phyloP scores from a whole-genome alignment of 2,113 vertebrate genomes.

The Paradisaea rubra region DNA sequence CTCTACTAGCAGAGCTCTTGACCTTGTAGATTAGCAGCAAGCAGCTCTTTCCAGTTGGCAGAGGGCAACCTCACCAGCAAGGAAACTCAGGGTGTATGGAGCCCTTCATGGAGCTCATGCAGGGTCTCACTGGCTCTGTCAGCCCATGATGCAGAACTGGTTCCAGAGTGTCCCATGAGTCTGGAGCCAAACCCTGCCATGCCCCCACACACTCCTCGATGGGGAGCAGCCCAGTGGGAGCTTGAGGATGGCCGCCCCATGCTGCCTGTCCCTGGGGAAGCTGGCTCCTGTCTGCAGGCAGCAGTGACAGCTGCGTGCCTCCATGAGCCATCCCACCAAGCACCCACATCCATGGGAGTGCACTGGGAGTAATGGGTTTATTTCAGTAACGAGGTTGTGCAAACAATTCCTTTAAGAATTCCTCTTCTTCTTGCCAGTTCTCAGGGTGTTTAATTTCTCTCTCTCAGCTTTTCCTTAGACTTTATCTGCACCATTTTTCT shows the following conservation, averaged over 20 bases:
- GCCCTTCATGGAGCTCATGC: background rate
- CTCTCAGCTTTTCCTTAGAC: background rate
- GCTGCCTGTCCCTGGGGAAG: background rate
- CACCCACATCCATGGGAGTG: background rate
- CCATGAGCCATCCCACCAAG: background rate
- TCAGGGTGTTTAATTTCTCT: background rate
- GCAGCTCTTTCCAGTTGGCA: background rate
- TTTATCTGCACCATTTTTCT: background rate
- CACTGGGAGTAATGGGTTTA: background rate
- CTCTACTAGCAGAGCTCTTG: background rate
- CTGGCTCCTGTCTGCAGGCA: background rate
- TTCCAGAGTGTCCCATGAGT: background rate
- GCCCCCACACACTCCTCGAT: accelerated
- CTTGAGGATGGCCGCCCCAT: accelerated
- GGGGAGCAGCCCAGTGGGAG: background rate
- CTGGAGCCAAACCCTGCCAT: background rate
- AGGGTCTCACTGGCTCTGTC: accelerated
- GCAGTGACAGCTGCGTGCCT: background rate
- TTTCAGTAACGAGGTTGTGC: background rate
- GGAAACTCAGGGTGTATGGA: background rate
- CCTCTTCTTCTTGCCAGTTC: background rate
- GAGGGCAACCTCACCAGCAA: background rate
- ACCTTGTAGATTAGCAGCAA: background rate
- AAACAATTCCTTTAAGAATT: background rate
- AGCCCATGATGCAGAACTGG: background rate